Evolutionary conservation across 2,888 invertebrate genomes (phyloP), one percentile per base, ranked within the genome.

Genomic region (Incurvaria masculella): DNA sequence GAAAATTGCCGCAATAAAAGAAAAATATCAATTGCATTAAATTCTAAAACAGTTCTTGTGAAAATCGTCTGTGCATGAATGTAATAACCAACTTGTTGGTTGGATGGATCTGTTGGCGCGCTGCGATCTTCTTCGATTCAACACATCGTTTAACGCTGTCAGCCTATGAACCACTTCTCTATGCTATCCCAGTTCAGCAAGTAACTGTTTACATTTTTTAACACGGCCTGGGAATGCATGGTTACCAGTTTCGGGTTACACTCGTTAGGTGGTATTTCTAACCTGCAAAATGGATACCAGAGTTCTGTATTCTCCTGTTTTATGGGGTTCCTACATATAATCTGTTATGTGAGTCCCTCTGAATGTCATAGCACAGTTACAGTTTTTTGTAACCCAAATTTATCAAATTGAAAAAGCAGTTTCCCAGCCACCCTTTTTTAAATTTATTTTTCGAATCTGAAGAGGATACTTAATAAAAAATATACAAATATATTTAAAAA

Each of bases 361-460:
- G 20, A 42, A 10, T 42, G 18, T 42, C 20, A 42, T 20, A 42
- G 8, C 10, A 18, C 42, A 42, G 18, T 42, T 42, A 21, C 42
- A 42, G n/a, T 21, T 18, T 42, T n/a, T n/a, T n/a, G n/a, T n/a
- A n/a, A n/a, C n/a, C 20, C 18, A 21, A 42, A 42, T 42, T 18
- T 21, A 19, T 20, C 18, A 11, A 42, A 20, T 8, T 11, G 42
- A 42, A 42, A 42, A 20, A 20, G 42, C 20, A 42, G 11, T 42
- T 21, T 42, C 20, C 42, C 18, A 42, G 42, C 20, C 42, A 20
- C 20, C 20, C 20, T 42, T 19, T 18, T 42, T 42, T 42, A 18
- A 42, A 5, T 42, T 42, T 42, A 42, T 42, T 21, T 42, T 42
- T 42, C 10, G 18, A 42, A 20, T 42, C 42, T 42, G 42, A 42